These are phyloP conservation scores for Aporrectodea caliginosa DNA, from an alignment of 1,140 invertebrate species.

Conservation along the genomic window DNA sequence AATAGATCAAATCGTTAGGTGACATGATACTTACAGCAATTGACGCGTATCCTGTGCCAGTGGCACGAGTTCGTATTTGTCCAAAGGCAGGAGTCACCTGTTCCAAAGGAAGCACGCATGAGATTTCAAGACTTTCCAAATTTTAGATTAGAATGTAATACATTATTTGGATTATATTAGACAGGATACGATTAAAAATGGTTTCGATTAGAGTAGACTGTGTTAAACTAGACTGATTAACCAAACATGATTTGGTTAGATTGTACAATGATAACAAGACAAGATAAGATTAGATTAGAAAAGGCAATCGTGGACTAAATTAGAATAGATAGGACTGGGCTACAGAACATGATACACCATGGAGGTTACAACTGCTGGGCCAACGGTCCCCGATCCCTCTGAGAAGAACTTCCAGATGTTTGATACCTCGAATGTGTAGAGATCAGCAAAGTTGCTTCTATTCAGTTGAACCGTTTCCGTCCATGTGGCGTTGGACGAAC, in stretches of 20 bases:
- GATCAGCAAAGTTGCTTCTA: constrained; percentile 20
- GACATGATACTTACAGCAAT: constrained; percentile 9
- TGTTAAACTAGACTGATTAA: neutral
- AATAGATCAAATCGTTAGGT: neutral
- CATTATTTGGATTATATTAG: no score
- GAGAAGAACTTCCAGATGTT: neutral
- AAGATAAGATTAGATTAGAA: no score
- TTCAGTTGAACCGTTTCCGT: constrained; percentile 9
- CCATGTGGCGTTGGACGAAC: constrained; percentile 7
- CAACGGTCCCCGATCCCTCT: neutral
- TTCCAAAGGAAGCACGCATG: neutral
- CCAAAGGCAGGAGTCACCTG: constrained; percentile 21
- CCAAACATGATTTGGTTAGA: neutral
- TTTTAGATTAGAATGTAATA: no score
- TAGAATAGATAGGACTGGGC: no score
- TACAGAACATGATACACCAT: no score
- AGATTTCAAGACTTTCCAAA: no score
- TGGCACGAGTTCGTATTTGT: constrained; percentile 9
- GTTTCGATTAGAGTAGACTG: neutral
- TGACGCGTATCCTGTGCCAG: constrained; percentile 27
- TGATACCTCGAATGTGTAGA: constrained; percentile 3
- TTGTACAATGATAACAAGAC: neutral
- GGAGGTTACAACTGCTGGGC: neutral
- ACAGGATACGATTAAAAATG: no score
- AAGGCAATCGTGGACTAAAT: no score